phyloP scores from a whole-genome alignment of 2,797 vertebrate genomes.

The Parambassis ranga region DNA sequence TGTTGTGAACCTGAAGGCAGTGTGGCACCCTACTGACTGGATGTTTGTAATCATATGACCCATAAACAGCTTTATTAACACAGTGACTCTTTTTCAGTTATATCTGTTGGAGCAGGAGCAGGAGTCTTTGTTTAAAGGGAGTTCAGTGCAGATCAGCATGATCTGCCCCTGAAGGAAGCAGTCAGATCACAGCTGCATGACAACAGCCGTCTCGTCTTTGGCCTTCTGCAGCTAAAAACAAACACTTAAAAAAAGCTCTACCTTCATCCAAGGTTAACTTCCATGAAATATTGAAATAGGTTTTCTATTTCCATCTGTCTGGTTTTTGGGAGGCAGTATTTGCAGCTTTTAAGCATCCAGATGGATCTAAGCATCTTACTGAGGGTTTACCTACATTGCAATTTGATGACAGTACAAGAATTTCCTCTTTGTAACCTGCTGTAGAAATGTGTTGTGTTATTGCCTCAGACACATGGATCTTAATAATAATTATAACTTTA shows the following conservation, averaged over 20 bases:
- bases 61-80: not conserved
- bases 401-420: not conserved
- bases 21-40: not conserved
- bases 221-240: conserved; percentile 3
- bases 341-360: not conserved
- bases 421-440: not conserved
- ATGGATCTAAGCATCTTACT: not conserved
- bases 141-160: conserved; percentile 1
- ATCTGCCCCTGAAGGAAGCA: not conserved
- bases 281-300: not conserved
- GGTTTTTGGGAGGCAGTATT: not conserved
- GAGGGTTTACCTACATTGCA: not conserved
- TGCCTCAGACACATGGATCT: not conserved
- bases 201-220: not conserved
- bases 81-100: not conserved
- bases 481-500: not conserved
- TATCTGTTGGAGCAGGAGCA: conserved; percentile 1
- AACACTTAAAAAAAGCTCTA: not conserved
- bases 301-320: not conserved
- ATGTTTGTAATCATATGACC: not conserved
- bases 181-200: conserved; percentile 12
- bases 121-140: not conserved
- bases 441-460: not conserved
- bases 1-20: not conserved
- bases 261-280: not conserved